A percentile compares a stretch with the other conserved stretches of the same genome.
These are phyloP conservation scores for Eulacestoma nigropectus DNA, from an alignment of 2,113 vertebrate species.

Conservation along the genomic window DNA sequence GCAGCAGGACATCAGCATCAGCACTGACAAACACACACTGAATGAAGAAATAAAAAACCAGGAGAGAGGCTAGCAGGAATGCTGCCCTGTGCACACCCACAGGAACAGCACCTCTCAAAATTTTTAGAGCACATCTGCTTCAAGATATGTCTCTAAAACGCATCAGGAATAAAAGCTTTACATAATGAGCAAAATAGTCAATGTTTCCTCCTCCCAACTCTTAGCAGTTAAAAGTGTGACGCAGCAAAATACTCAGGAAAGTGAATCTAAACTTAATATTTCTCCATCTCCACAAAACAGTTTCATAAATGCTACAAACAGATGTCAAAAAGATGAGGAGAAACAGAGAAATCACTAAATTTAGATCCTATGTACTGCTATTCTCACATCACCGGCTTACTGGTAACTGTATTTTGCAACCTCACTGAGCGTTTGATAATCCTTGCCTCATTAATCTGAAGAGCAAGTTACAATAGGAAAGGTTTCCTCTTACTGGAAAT, in stretches of 20 bases:
- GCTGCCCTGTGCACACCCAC: not conserved
- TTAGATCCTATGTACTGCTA: not conserved
- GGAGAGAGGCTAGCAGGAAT: not conserved
- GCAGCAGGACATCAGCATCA: not conserved
- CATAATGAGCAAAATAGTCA: rapidly evolving
- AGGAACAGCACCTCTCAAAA: not conserved
- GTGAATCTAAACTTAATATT: not conserved
- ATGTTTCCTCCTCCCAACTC: not conserved
- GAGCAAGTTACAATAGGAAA: not conserved
- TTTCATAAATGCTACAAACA: conserved; percentile 12
- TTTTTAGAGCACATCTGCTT: not conserved
- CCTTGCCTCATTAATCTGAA: not conserved
- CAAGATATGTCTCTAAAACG: not conserved
- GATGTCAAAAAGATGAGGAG: not conserved
- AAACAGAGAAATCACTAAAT: not conserved
- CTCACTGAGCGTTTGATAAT: not conserved
- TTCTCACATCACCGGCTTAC: not conserved
- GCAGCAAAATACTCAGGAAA: not conserved
- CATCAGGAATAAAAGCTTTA: not conserved
- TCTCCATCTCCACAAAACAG: not conserved
- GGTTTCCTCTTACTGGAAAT: not conserved
- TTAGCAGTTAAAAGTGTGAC: not conserved
- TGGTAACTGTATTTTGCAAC: not conserved
- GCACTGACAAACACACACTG: not conserved
- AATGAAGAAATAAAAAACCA: not conserved